These are phyloP conservation scores for Rhincodon typus DNA, from an alignment of 2,797 vertebrate genomes.

Conservation along the genomic window DNA sequence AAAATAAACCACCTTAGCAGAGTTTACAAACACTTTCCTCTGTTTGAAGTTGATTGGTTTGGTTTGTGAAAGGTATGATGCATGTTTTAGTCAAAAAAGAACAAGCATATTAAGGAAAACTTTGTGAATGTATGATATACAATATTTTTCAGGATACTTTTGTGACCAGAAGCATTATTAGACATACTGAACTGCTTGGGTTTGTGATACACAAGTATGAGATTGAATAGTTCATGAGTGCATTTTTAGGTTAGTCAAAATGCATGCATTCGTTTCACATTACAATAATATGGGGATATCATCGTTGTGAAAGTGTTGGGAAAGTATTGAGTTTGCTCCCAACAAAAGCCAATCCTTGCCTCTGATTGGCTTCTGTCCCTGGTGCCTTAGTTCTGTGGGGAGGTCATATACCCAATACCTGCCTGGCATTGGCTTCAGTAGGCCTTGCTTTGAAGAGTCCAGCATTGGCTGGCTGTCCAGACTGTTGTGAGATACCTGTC, in stretches of 20 bases:
- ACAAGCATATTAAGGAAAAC: not conserved
- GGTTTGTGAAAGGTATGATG: not conserved
- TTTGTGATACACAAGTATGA: not conserved
- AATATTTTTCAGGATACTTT: not conserved
- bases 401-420: too few species aligned
- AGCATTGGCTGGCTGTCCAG: too few species aligned
- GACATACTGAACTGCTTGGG: not conserved
- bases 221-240: not conserved
- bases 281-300: not conserved
- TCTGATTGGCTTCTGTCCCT: too few species aligned
- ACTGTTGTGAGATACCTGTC: too few species aligned
- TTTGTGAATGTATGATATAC: not conserved
- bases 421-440: too few species aligned
- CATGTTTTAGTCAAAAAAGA: not conserved
- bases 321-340: too few species aligned
- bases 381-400: too few species aligned
- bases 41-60: not conserved
- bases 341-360: too few species aligned
- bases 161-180: not conserved
- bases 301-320: not conserved
- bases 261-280: not conserved
- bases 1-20: not conserved
- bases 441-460: too few species aligned
- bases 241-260: not conserved
- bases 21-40: not conserved